These are phyloP conservation scores for Drosophila subobscura DNA, from an alignment of 1,140 invertebrate species.

Conservation along the genomic window DNA sequence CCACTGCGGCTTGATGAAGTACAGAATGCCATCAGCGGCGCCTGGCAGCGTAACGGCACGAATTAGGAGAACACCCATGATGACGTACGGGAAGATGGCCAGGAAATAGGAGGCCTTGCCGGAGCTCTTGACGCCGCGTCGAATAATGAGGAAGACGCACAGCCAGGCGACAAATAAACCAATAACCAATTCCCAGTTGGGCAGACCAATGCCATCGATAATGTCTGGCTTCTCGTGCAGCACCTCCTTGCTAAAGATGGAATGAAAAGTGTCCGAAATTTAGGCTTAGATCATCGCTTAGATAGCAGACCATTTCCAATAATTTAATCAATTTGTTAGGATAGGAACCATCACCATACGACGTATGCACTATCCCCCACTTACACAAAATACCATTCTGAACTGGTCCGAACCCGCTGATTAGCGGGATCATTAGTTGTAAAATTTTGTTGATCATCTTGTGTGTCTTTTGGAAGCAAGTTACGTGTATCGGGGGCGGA, in stretches of 20 bases:
- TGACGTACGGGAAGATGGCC: constrained; percentile 93
- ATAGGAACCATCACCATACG: constrained; percentile 10
- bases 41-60: constrained; percentile 90
- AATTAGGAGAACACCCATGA: constrained; percentile 90
- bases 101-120: constrained; percentile 93
- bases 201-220: constrained; percentile 88
- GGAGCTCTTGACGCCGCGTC: constrained; percentile 90
- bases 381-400: constrained; percentile 87
- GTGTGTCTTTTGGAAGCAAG: constrained; percentile 17
- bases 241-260: constrained; percentile 86
- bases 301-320: constrained; percentile 23
- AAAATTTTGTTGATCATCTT: constrained; percentile 24
- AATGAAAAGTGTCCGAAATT: neutral
- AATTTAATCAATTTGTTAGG: neutral
- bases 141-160: constrained; percentile 89
- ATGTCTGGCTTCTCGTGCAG: constrained; percentile 88
- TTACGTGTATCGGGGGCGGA: constrained; percentile 48
- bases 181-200: constrained; percentile 90
- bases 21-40: constrained; percentile 89
- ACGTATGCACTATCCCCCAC: constrained; percentile 36
- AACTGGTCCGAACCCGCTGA: constrained; percentile 84
- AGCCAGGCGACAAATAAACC: constrained; percentile 92
- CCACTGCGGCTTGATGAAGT: constrained; percentile 90
- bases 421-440: constrained; percentile 10
- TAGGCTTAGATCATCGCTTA: neutral